These are phyloP conservation scores for Saccostrea cuccullata DNA, from an alignment of 1,140 invertebrate genomes.

Conservation along the genomic window DNA sequence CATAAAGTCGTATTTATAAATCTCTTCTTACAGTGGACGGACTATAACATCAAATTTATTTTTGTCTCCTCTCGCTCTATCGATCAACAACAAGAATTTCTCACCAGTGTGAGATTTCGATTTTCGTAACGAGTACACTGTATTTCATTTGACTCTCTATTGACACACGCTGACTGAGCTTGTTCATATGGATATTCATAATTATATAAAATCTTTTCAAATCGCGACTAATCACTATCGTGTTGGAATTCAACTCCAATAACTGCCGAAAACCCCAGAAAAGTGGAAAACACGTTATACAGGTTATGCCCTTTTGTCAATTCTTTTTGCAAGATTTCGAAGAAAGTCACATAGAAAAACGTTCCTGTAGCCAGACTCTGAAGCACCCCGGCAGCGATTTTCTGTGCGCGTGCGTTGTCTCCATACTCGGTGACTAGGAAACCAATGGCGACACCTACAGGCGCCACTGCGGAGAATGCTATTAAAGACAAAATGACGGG, in stretches of 20 bases:
- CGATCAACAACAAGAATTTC: no score
- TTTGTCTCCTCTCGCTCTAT: no score
- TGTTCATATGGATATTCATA: no score
- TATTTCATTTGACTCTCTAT: no score
- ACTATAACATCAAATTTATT: no score
- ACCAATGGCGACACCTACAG: slow-evolving; percentile 82
- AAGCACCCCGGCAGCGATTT: slow-evolving; percentile 79
- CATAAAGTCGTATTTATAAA: no score
- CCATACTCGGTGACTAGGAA: slow-evolving; percentile 77
- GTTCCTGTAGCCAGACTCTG: slow-evolving; percentile 90
- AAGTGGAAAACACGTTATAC: slow-evolving; percentile 55
- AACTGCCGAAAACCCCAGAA: slow-evolving; percentile 59
- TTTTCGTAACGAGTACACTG: no score
- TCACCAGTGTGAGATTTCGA: no score
- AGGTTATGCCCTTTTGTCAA: slow-evolving; percentile 62
- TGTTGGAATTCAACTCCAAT: slow-evolving; percentile 57
- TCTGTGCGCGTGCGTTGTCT: slow-evolving; percentile 58
- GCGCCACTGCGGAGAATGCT: slow-evolving; percentile 84
- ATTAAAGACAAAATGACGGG: slow-evolving; percentile 70
- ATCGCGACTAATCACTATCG: not conserved
- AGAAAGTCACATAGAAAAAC: slow-evolving; percentile 93
- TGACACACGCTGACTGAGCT: no score
- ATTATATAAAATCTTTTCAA: not conserved
- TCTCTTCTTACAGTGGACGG: no score
- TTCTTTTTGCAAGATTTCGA: slow-evolving; percentile 89